Evolutionary conservation across 2,888 invertebrate genomes (phyloP).

Genomic region (Gasteruption jaculator): DNA sequence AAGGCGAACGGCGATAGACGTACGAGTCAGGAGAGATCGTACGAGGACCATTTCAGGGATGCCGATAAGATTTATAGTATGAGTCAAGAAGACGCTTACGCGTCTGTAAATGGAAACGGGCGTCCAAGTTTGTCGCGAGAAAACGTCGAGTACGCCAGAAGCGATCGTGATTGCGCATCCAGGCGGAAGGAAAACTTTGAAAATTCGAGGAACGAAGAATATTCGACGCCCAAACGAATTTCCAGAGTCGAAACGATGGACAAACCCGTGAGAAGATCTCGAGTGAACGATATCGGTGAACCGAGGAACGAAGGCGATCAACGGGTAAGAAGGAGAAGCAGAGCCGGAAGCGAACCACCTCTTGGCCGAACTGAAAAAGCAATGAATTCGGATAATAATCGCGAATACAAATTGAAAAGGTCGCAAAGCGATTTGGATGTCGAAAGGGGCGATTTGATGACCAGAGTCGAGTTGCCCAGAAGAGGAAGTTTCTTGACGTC

Average conservation of each 20-base stretch:
- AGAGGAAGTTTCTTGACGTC: constrained; percentile 83
- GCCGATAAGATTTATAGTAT: constrained; percentile 42
- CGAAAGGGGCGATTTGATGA: constrained; percentile 75
- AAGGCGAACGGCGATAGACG: too few species aligned
- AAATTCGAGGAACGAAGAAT: constrained; percentile 14
- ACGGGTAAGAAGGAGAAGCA: constrained; percentile 35
- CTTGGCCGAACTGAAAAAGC: constrained; percentile 34
- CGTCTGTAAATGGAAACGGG: constrained; percentile 9
- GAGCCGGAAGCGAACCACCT: constrained; percentile 48
- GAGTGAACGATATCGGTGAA: constrained; percentile 12
- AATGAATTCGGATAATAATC: constrained; percentile 15
- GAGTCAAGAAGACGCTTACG: constrained; percentile 29
- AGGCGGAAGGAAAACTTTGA: too few species aligned
- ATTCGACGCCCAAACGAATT: constrained; percentile 17
- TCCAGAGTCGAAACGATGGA: constrained; percentile 39
- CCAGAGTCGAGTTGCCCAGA: constrained; percentile 80
- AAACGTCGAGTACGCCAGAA: not conserved
- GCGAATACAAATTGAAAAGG: constrained; percentile 50
- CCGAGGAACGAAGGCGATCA: constrained; percentile 22
- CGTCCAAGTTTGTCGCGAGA: constrained; percentile 8
- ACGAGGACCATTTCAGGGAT: constrained; percentile 39
- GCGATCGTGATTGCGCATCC: too few species aligned
- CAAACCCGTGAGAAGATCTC: constrained; percentile 30
- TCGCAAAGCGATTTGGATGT: constrained; percentile 54
- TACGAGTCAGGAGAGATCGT: constrained; percentile 25